Evolutionary conservation across 2,888 invertebrate species (phyloP).

Genomic region (Dusona sp.): DNA sequence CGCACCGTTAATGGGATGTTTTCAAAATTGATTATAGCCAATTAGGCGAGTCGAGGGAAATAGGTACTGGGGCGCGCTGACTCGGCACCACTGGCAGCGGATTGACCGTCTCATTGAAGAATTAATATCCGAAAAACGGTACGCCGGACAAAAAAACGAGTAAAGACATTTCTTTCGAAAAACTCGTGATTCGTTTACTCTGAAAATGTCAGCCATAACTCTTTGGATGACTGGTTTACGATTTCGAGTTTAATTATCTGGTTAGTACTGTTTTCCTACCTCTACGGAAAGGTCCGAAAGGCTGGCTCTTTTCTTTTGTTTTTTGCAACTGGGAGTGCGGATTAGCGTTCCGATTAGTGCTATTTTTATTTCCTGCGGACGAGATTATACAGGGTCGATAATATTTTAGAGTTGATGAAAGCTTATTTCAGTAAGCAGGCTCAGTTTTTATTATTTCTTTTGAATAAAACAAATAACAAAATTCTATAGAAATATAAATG

Average conservation of each 20-base stretch:
- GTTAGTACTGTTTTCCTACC: slow-evolving; percentile 84
- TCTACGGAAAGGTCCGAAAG: slow-evolving; percentile 91
- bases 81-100: too few relatives aligned
- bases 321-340: slow-evolving; percentile 85
- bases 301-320: slow-evolving; percentile 85
- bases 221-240: background rate
- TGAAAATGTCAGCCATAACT: background rate
- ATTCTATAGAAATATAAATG: background rate
- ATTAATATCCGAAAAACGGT: background rate
- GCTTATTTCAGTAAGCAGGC: slow-evolving; percentile 2
- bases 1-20: background rate
- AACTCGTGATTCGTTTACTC: background rate
- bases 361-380: slow-evolving; percentile 82
- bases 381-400: slow-evolving; percentile 57
- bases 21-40: background rate
- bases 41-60: too few relatives aligned
- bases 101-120: background rate
- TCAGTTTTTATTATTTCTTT: slow-evolving; percentile 4
- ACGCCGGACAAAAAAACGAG: background rate
- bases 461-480: background rate
- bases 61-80: too few relatives aligned
- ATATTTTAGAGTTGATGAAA: slow-evolving; percentile 29
- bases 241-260: slow-evolving; percentile 4
- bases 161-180: background rate
- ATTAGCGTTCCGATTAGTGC: slow-evolving; percentile 82